Evolutionary conservation across 1,140 invertebrate species (phyloP), one percentile per base, ranked within the genome.

Genomic region (Lethrus apterus): DNA sequence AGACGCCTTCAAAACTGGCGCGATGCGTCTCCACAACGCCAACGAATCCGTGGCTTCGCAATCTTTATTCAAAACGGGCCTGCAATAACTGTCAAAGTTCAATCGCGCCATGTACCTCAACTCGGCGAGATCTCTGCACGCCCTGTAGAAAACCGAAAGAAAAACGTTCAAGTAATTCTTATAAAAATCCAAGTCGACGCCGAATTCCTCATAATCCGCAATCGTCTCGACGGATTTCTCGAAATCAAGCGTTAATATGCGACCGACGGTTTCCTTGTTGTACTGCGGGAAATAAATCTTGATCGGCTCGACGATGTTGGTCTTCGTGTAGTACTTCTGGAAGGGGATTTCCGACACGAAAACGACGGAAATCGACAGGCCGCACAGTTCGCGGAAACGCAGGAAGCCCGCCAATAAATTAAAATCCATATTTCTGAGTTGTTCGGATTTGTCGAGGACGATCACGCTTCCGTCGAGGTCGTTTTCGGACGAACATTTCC

Each of bases 221-320:
- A 65, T 41, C n/a, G 48, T 31, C 9, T 48, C 19, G 31, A 46
- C 48, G 8, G 35, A 50, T 8, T 61, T 53, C 0, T 58, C 52
- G 18, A 71, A 72, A 30, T 73, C 60, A 0, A 70, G 62, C 26
- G 70, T 70, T 55, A 93, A 73, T 50, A 94, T 86, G 58, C 82
- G 71, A n/a, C 72, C 62, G 0, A 90, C 65, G 61, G 92, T 84
- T 8, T 84, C 79, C 70, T 80, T 83, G 10, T 70, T 81, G 59
- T 93, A 94, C 55, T 91, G 87, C 0, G 84, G 76, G 66, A 91
- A 89, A 62, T 83, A 75, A 9, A 93, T 56, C 46, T 78, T 77
- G 18, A 89, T 76, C 0, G 87, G 83, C 49, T 88, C 81, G n/a
- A 71, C 65, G 2, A 80, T 69, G n/a, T 80, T 82, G 17, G 75